Percentiles rank a stretch among this genome's conserved stretches.
Evolutionary conservation across 2,888 invertebrate species (phyloP).

Genomic region (Hirtodrosophila confusa): DNA sequence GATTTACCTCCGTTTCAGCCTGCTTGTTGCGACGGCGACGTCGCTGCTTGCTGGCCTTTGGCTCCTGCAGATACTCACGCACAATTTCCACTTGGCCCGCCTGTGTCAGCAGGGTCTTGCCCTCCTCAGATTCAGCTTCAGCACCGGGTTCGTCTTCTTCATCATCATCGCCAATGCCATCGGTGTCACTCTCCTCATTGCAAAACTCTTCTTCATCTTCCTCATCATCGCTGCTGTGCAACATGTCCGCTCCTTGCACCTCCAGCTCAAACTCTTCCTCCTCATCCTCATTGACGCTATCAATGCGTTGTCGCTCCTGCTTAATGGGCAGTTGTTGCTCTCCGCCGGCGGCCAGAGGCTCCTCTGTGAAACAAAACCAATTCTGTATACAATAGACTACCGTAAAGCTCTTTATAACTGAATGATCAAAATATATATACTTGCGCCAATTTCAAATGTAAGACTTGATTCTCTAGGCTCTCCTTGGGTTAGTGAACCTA

Average conservation of each 20-base stretch:
- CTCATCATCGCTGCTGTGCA: conserved; percentile 29
- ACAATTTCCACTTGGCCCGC: conserved; percentile 40
- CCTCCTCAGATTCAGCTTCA: background rate
- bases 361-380: conserved; percentile 28
- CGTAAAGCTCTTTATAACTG: too few relatives aligned
- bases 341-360: conserved; percentile 29
- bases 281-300: conserved; percentile 36
- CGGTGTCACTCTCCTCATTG: conserved; percentile 39
- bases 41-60: conserved; percentile 35
- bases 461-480: too few relatives aligned
- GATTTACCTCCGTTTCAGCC: conserved; percentile 39
- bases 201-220: conserved; percentile 32
- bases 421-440: too few relatives aligned
- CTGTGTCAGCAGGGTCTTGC: conserved; percentile 2
- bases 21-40: conserved; percentile 44
- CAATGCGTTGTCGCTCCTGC: conserved; percentile 39
- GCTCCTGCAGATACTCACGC: conserved; percentile 52
- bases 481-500: conserved; percentile 12
- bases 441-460: too few relatives aligned
- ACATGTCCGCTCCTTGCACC: conserved; percentile 3
- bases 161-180: conserved; percentile 39
- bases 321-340: conserved; percentile 55
- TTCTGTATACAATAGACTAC: too few relatives aligned
- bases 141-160: conserved; percentile 24
- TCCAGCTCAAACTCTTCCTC: conserved; percentile 21